Evolutionary conservation across 2,113 vertebrate genomes (phyloP).

Genomic region (Nannobrachium achirus): DNA sequence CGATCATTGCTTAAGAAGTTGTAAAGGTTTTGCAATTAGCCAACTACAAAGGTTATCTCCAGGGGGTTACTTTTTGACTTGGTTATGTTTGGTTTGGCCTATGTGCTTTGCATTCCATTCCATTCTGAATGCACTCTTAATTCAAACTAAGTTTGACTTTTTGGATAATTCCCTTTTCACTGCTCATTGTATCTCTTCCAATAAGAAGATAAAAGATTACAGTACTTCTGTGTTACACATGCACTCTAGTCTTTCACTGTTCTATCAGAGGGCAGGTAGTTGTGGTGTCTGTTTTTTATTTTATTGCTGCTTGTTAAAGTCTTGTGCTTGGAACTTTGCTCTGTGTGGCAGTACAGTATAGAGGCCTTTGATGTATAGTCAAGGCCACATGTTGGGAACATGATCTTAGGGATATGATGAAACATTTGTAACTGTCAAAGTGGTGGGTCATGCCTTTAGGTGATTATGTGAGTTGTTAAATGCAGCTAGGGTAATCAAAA

Average conservation of each 20-base stretch:
- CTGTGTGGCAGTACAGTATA: background rate
- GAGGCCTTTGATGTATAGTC: constrained; percentile 1
- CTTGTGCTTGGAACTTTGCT: background rate
- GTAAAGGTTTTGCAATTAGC: background rate
- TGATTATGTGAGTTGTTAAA: constrained; percentile 2
- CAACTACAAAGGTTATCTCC: background rate
- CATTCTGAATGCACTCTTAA: no score
- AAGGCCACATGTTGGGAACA: background rate
- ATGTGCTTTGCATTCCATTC: no score
- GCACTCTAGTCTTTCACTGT: no score
- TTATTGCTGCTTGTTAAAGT: constrained; percentile 20
- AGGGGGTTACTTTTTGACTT: no score
- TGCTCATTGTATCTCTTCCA: no score
- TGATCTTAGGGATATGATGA: background rate
- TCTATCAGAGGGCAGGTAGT: no score
- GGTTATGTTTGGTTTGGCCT: no score
- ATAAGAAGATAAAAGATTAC: no score
- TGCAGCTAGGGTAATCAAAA: constrained; percentile 20
- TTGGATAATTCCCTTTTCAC: no score
- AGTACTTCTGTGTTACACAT: no score
- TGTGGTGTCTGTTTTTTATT: background rate
- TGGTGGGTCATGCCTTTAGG: background rate
- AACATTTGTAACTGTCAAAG: background rate
- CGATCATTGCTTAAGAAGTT: constrained; percentile 1
- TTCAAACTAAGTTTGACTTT: no score